Evolutionary conservation across 2,888 invertebrate species (phyloP).

Genomic region (Cylindroiulus punctatus): DNA sequence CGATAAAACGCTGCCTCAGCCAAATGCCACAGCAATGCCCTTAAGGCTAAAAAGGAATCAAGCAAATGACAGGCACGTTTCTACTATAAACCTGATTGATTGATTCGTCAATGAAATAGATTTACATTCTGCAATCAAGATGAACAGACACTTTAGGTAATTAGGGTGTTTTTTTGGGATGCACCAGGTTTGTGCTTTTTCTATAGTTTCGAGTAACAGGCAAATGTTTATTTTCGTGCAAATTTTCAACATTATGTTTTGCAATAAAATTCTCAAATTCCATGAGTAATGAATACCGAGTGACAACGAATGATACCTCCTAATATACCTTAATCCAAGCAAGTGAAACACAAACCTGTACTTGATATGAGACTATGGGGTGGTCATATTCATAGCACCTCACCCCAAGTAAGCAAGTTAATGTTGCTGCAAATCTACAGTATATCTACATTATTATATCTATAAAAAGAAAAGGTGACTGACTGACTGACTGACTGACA

Average conservation of each 20-base stretch:
- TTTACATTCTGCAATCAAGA: background rate
- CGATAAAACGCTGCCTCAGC: background rate
- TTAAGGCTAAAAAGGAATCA: background rate
- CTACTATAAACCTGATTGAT: background rate
- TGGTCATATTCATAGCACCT: too few species aligned
- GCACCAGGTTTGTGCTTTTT: background rate
- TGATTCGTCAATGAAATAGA: background rate
- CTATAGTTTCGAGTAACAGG: background rate
- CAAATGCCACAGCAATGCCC: background rate
- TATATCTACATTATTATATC: too few species aligned
- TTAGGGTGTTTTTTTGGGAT: background rate
- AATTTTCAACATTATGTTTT: background rate
- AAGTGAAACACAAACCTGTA: too few species aligned
- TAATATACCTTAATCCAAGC: too few species aligned
- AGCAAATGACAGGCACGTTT: background rate
- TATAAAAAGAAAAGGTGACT: too few species aligned
- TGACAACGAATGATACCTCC: background rate
- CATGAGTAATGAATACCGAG: background rate
- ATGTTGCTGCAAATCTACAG: too few species aligned
- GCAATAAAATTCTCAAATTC: background rate
- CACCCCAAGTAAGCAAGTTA: too few species aligned
- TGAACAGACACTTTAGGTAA: background rate
- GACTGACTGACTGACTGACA: too few species aligned
- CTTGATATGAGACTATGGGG: too few species aligned
- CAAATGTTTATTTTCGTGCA: background rate